Evolutionary conservation across 2,113 vertebrate genomes (phyloP).

Genomic region (Nymphicus hollandicus): DNA sequence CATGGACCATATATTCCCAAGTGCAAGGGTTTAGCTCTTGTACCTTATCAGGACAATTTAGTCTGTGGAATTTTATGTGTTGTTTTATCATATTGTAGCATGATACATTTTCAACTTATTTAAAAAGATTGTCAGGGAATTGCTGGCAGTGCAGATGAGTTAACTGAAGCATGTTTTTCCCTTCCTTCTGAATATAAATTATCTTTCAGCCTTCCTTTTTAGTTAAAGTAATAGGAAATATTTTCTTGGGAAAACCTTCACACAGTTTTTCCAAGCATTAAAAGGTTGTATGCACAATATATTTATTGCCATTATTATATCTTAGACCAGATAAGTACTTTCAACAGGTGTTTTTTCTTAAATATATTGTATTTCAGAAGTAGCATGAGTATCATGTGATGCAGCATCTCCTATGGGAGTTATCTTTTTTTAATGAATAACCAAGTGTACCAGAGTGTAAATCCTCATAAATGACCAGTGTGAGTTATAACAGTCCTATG

Average conservation of each 20-base stretch:
- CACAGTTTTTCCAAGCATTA: not conserved
- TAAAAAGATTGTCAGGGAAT: not conserved
- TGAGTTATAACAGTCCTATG: conserved; percentile 21
- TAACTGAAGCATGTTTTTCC: not conserved
- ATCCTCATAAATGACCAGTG: not conserved
- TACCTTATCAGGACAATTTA: not conserved
- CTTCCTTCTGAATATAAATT: not conserved
- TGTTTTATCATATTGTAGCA: not conserved
- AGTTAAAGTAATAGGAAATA: not conserved
- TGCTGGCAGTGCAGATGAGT: not conserved
- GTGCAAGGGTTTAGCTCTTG: not conserved
- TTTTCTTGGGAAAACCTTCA: not conserved
- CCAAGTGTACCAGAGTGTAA: not conserved
- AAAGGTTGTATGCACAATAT: not conserved
- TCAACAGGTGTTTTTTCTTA: conserved; percentile 12
- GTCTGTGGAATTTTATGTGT: not conserved
- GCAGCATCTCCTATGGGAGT: not conserved
- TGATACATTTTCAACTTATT: not conserved
- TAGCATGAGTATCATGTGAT: not conserved
- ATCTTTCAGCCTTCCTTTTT: not conserved
- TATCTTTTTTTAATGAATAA: conserved; percentile 77
- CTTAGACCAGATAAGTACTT: not conserved
- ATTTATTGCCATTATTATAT: not conserved
- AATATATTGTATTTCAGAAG: not conserved
- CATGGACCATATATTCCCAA: not conserved